Conservation (phyloP, 2,113 vertebrate species). For the Nannobrachium achirus region DNA sequence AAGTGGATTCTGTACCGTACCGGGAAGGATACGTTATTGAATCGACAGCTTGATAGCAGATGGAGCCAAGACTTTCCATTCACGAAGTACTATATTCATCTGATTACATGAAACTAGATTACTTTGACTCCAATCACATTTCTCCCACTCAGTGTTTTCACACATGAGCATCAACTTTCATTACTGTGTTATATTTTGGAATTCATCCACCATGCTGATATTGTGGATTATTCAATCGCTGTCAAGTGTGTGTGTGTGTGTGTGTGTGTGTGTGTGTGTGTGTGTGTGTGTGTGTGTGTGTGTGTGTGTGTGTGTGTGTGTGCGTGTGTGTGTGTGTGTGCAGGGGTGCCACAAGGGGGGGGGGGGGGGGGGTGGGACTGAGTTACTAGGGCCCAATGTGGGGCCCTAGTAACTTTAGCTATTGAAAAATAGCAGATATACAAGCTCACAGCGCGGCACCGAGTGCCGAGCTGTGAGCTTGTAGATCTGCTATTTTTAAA, state of each 20-base stretch:
- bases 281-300: too few species aligned
- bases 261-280: too few species aligned
- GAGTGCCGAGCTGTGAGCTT: too few species aligned
- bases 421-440: too few species aligned
- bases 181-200: slow-evolving; percentile 44
- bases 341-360: too few species aligned
- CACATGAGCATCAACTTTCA: slow-evolving; percentile 65
- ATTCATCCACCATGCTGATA: slow-evolving; percentile 40
- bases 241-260: slow-evolving; percentile 38
- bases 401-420: too few species aligned
- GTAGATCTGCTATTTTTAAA: too few species aligned
- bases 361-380: too few species aligned
- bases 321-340: too few species aligned
- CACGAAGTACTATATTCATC: slow-evolving; percentile 48
- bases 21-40: slow-evolving; percentile 45
- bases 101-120: slow-evolving; percentile 54
- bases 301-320: too few species aligned
- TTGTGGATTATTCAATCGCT: slow-evolving; percentile 60
- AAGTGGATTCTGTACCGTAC: slow-evolving; percentile 41
- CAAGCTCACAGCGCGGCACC: too few species aligned
- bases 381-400: too few species aligned
- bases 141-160: slow-evolving; percentile 51
- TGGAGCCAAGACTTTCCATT: slow-evolving; percentile 34
- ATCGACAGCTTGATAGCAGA: slow-evolving; percentile 47
- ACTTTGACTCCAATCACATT: slow-evolving; percentile 45